Evolutionary conservation across 2,113 vertebrate species (phyloP), one percentile per base, ranked within the genome.

Genomic region (Pyxicephalus adspersus): DNA sequence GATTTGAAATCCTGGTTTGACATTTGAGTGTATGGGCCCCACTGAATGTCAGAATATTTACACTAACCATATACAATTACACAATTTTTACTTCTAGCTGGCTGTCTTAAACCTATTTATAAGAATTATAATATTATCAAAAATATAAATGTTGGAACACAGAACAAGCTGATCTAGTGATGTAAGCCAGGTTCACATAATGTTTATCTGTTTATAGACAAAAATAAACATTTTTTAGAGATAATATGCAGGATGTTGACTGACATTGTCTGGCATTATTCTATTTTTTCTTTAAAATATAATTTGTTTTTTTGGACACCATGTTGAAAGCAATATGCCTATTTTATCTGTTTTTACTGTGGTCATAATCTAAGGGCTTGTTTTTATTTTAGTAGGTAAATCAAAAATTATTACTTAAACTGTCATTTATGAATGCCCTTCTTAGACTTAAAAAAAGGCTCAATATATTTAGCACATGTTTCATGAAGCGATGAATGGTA

Each of bases 191-290:
- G 18, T 52, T 38, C 64, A 67, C 45, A 78, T 64, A 52, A 54
- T 78, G 64, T 64, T 64, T 51, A 64, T 67, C 63, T 68, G 52
- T 64, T 78, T 78, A 22, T 78, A 78, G 76, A 55, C 29, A 55
- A 78, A 64, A 78, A 78, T 78, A 78, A 78, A 78, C 26, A 45
- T 78, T 78, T 74, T 78, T 78, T 78, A 78, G 64, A 78, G 64
- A 78, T 55, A 68, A 78, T 25, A 78, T 68, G 64, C 52, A 45
- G 57, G 45, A 75, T 61, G 16, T 61, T 61, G 34, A 61, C 61
- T 75, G 31, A 2, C 15, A 23, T 38, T 31, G 29, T 55, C 2
- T 8, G 29, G n/a, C 23, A 29, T 9, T 20, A 29, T 50, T 57
- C 4, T 58, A 22, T 58, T n/a, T 58, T 67, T 22, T 34, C 65